phyloP scores from a whole-genome alignment of 2,797 vertebrate species.

The Myotis myotis region DNA sequence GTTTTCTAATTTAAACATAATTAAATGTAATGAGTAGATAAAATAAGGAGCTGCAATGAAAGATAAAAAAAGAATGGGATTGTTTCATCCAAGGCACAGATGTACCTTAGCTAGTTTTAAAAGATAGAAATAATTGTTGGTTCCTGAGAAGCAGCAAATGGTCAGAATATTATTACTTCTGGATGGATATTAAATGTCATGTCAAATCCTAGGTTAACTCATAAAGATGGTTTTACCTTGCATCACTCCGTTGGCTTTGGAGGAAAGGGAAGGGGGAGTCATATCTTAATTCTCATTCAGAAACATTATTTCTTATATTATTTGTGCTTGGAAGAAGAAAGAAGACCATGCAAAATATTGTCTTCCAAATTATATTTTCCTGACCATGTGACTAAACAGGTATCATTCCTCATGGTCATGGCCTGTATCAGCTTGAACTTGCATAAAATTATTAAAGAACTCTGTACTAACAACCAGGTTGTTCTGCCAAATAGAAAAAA shows the following conservation, averaged over 20 bases:
- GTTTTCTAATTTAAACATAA: conserved; percentile 8
- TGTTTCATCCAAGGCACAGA: background rate
- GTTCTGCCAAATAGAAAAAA: background rate
- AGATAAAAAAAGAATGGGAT: background rate
- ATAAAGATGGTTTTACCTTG: background rate
- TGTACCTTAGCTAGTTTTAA: background rate
- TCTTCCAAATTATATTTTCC: background rate
- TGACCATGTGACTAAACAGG: background rate
- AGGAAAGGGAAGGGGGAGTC: background rate
- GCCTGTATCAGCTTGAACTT: background rate
- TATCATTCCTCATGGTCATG: background rate
- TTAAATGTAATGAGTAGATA: conserved; percentile 45
- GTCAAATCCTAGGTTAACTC: background rate
- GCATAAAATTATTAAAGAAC: background rate
- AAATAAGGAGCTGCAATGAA: background rate
- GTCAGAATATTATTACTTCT: background rate
- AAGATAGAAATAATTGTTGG: background rate
- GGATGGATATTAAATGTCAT: background rate
- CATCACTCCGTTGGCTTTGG: background rate
- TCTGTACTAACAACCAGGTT: background rate
- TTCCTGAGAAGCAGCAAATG: background rate
- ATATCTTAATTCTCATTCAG: background rate
- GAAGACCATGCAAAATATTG: background rate
- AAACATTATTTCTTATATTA: conserved; percentile 7
- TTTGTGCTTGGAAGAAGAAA: conserved; percentile 45